Evolutionary conservation across 2,113 vertebrate species (phyloP).

Genomic region (Anolis sagrei): DNA sequence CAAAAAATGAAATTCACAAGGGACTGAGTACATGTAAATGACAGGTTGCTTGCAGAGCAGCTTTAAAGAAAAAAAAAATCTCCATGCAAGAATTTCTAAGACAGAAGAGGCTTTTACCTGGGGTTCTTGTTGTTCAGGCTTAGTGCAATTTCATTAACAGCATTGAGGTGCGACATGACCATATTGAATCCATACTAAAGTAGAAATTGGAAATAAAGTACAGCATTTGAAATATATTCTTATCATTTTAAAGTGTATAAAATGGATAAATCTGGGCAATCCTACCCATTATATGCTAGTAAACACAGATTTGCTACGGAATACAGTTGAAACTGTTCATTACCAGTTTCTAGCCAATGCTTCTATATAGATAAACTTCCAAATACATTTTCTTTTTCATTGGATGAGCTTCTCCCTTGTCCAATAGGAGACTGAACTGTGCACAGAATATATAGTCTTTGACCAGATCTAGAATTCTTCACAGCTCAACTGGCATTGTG

Average conservation of each 20-base stretch:
- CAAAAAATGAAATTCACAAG: neutral
- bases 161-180: slow-evolving; percentile 98
- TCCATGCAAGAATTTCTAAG: too few species aligned
- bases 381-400: neutral
- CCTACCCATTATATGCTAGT: neutral
- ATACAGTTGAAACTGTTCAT: neutral
- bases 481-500: neutral
- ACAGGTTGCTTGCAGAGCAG: neutral
- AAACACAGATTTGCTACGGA: neutral
- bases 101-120: slow-evolving; percentile 78
- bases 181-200: slow-evolving; percentile 97
- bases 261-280: neutral
- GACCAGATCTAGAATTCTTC: fast-evolving
- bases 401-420: neutral
- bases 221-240: neutral
- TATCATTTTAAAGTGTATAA: neutral
- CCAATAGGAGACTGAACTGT: neutral
- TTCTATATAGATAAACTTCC: neutral
- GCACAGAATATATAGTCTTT: neutral
- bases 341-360: neutral
- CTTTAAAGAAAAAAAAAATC: neutral
- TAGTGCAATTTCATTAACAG: slow-evolving; percentile 96
- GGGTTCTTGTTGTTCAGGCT: slow-evolving; percentile 98
- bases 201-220: neutral
- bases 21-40: neutral